Evolutionary conservation across 2,888 invertebrate species (phyloP).

Genomic region (Hesperia comma): DNA sequence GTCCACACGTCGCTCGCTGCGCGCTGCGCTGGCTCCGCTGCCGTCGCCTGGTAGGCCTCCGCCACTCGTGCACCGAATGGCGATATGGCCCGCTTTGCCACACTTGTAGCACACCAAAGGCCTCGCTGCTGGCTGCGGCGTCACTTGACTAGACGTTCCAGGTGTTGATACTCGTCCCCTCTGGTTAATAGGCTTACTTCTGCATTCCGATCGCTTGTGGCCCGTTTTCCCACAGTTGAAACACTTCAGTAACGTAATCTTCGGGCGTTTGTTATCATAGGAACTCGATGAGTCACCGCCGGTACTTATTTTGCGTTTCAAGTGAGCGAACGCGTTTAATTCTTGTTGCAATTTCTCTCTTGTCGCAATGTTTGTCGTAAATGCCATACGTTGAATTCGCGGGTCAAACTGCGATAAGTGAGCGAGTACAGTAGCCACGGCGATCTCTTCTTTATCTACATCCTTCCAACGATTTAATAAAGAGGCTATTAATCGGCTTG

Average conservation of each 20-base stretch:
- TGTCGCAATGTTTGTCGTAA: conserved; percentile 30
- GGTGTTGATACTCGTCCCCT: too few species aligned
- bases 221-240: conserved; percentile 39
- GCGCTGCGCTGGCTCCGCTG: background rate
- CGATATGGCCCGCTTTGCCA: conserved; percentile 31
- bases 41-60: background rate
- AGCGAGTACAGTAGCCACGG: conserved; percentile 35
- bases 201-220: conserved; percentile 39
- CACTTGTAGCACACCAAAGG: too few species aligned
- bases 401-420: conserved; percentile 29
- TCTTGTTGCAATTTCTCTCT: conserved; percentile 36
- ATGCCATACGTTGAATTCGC: conserved; percentile 34
- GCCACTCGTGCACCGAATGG: conserved; percentile 27
- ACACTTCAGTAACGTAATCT: conserved; percentile 25
- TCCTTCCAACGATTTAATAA: conserved; percentile 35
- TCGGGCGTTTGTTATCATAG: conserved; percentile 12
- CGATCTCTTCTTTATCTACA: conserved; percentile 36
- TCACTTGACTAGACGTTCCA: too few species aligned
- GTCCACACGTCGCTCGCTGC: conserved; percentile 37
- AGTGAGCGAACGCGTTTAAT: conserved; percentile 22
- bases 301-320: conserved; percentile 28
- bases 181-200: too few species aligned
- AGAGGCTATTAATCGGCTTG: conserved; percentile 27
- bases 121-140: too few species aligned
- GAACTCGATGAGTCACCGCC: conserved; percentile 5